phyloP scores from a whole-genome alignment of 2,888 invertebrate species.

The Tenthredo mesomela region DNA sequence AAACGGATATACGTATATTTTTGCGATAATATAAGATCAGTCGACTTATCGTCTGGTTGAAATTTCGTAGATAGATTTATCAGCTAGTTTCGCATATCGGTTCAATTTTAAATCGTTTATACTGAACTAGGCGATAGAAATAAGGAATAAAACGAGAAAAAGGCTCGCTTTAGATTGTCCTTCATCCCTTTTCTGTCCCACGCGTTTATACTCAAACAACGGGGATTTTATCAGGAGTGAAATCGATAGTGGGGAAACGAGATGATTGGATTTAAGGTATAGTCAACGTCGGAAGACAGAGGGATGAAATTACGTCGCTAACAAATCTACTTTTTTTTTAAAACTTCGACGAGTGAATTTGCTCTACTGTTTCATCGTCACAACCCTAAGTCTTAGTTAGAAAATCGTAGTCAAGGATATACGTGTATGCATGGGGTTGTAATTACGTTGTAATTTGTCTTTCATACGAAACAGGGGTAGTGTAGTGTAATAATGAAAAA shows the following conservation, averaged over 20 bases:
- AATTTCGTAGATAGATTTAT: background rate
- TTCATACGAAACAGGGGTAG: background rate
- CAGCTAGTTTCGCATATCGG: background rate
- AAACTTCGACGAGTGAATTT: background rate
- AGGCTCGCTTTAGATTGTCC: slow-evolving; percentile 23
- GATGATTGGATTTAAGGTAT: slow-evolving; percentile 70
- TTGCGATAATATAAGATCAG: background rate
- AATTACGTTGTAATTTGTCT: background rate
- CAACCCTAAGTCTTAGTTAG: background rate
- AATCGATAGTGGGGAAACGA: slow-evolving; percentile 71
- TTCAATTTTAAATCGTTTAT: slow-evolving; percentile 35
- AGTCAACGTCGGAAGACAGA: slow-evolving; percentile 34
- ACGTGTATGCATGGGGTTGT: background rate
- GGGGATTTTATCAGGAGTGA: slow-evolving; percentile 58
- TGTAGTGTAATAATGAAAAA: background rate
- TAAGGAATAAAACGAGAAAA: background rate
- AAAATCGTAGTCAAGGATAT: background rate
- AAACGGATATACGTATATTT: background rate
- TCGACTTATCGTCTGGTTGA: background rate
- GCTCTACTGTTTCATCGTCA: background rate
- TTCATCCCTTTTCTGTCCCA: slow-evolving; percentile 40
- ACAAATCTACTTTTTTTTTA: background rate
- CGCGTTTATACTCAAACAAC: slow-evolving; percentile 34
- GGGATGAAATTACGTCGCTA: slow-evolving; percentile 34
- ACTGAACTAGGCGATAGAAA: background rate